phyloP scores from a whole-genome alignment of 2,797 vertebrate genomes.

The Delichon dasypus region DNA sequence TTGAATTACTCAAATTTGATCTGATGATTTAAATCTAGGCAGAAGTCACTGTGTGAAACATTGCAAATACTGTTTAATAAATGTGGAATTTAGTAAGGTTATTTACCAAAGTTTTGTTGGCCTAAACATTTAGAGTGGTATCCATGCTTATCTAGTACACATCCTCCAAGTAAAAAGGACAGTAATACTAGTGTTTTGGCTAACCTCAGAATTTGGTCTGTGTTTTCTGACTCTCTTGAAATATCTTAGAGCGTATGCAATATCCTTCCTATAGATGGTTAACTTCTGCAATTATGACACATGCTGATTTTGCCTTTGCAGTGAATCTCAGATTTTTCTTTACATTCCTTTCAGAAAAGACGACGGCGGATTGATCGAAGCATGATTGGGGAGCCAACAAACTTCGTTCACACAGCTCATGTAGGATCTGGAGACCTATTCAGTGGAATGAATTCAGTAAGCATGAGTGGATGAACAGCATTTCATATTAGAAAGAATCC shows the following conservation, averaged over 20 bases:
- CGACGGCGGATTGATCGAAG: constrained; percentile 85
- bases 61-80: not conserved
- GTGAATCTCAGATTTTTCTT: not conserved
- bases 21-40: not conserved
- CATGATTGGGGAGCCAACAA: constrained; percentile 88
- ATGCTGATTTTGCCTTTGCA: not conserved
- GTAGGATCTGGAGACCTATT: constrained; percentile 87
- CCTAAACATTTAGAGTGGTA: not conserved
- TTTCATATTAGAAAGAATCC: not conserved
- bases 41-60: not conserved
- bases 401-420: constrained; percentile 87
- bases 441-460: constrained; percentile 88
- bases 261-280: not conserved
- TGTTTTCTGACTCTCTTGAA: not conserved
- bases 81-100: not conserved
- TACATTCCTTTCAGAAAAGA: constrained; percentile 77
- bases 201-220: not conserved
- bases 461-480: constrained; percentile 1
- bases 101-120: not conserved
- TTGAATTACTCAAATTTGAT: not conserved
- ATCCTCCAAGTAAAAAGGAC: not conserved
- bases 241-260: not conserved
- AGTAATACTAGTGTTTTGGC: too few species aligned
- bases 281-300: not conserved
- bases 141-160: not conserved